Base-by-base conservation (phyloP, 2,888 invertebrate species). In the Megaustenia siamemsis region DNA sequence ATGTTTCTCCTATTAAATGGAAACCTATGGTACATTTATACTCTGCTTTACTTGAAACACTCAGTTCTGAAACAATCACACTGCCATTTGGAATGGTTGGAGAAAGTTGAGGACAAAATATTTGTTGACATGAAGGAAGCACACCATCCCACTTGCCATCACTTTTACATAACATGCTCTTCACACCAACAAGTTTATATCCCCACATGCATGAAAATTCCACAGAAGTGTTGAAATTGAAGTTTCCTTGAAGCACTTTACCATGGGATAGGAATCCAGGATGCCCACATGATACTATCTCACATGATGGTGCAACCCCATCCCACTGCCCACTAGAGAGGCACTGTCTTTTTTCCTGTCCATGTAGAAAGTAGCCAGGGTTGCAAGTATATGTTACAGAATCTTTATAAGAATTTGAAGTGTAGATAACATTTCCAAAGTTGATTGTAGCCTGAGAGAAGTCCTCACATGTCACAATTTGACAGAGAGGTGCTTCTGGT, bases 1-100 rank as follows among this genome's bases (percentile, higher is more conserved):
- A 97, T 91, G 97, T 96, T 0, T 97, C 95, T 0, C 99, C 99
- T 0, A 98, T 97, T 86, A 98, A 96, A 93, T 97, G 97, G 94
- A 97, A 98, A 0, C 97, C 97, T 35, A 96, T 96, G 21, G 97
- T 97, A 93, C 99, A 99, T 10, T 96, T 96, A 94, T 98, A 99
- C 12, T 76, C 86, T 15, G 90, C 87, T 12, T 53, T 84, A 60
- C 89, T 88, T 49, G 85, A 81, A 53, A 84, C 73, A 21, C 60
- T 73, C 76, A 89, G 63, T 21, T 87, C 85, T 38, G 84, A 73
- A 2, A 90, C 90, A n/a, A 43, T 45, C 12, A 87, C 68, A 21
- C 43, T 28, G 0, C 91, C 92, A 84, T 90, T 86, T 66, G 82
- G 86, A 35, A 90, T 88, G 3, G 60, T 10, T 21, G 84, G 86